Base-by-base conservation (phyloP, 1,140 invertebrate genomes). In the Ceratina japonica region DNA sequence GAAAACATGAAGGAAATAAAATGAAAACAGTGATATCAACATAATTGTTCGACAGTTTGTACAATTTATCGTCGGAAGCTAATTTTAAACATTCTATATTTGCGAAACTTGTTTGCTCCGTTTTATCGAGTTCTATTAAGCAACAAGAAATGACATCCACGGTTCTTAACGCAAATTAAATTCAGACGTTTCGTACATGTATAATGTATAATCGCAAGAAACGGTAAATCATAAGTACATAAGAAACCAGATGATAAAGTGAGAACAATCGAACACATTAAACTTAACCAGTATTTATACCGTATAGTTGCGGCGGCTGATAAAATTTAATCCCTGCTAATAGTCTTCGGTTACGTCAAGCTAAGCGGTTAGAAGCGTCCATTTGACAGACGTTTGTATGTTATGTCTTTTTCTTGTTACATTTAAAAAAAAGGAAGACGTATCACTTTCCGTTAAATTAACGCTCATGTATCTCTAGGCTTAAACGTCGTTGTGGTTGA, bases 401-500 rank as follows among this genome's bases (percentile, higher is more conserved):
- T 44, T 44, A 44, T 44, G 37, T 44, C 27, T 31, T 31, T 31
- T 31, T 44, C 37, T 44, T 44, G 10, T 44, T 44, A 10, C 5
- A 44, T 44, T 44, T 44, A 44, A 44, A 44, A 10, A 44, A 44
- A 44, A 44, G 37, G 10, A 44, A 44, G 37, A 44, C 37, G 5
- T 44, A 44, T 44, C 37, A 44, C 5, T 44, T 44, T 44, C 37
- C 37, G 37, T 44, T 8, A 44, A 44, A 44, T 44, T 44, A 10
- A 44, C 37, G 37, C 37, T 44, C 10, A 44, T 44, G 37, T 44
- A 8, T 7, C 0, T 10, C 2, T 44, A 44, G 5, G 37, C 31
- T 78, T 78, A 78, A 78, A 72, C 69, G 75, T 15, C 51, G 69
- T 49, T 78, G 75, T 59, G 75, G 75, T 78, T 78, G 75, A 72